Percentiles rank a stretch among this genome's conserved stretches.
These are phyloP conservation scores for Tenebrio molitor DNA, from an alignment of 1,140 invertebrate genomes.

Conservation along the genomic window DNA sequence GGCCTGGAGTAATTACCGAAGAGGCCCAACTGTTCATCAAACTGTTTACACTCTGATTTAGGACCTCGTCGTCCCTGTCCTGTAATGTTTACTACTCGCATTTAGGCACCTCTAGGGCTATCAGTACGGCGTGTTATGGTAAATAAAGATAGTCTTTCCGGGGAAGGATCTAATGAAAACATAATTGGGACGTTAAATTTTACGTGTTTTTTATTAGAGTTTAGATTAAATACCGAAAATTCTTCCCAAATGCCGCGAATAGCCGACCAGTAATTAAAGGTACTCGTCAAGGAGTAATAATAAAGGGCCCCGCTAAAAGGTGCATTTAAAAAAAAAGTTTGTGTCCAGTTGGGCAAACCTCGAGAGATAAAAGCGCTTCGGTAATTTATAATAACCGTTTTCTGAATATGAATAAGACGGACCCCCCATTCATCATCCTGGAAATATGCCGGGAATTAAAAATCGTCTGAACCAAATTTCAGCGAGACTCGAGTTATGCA, in stretches of 20 bases:
- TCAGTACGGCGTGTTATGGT: slow-evolving; percentile 4
- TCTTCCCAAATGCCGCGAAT: background rate
- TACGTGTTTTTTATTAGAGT: background rate
- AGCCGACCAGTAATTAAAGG: too few relatives aligned
- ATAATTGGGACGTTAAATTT: background rate
- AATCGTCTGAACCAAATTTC: too few relatives aligned
- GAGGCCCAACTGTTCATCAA: slow-evolving; percentile 40
- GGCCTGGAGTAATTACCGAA: slow-evolving; percentile 30
- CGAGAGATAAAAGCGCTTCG: too few relatives aligned
- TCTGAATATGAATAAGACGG: too few relatives aligned
- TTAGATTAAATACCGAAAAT: background rate
- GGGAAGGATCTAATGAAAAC: background rate
- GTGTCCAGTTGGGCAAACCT: too few relatives aligned
- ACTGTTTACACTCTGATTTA: slow-evolving; percentile 46
- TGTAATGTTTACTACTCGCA: slow-evolving; percentile 23
- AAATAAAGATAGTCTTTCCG: background rate
- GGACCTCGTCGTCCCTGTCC: slow-evolving; percentile 9
- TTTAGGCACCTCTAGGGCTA: slow-evolving; percentile 24
- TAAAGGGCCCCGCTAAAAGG: too few relatives aligned
- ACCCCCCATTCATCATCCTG: too few relatives aligned
- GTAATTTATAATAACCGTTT: too few relatives aligned
- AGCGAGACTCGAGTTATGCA: too few relatives aligned
- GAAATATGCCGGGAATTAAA: too few relatives aligned
- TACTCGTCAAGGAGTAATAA: too few relatives aligned
- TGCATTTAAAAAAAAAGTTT: too few relatives aligned